Conservation (phyloP, 2,888 invertebrate species). For the Zhuqinia jingwanae region DNA sequence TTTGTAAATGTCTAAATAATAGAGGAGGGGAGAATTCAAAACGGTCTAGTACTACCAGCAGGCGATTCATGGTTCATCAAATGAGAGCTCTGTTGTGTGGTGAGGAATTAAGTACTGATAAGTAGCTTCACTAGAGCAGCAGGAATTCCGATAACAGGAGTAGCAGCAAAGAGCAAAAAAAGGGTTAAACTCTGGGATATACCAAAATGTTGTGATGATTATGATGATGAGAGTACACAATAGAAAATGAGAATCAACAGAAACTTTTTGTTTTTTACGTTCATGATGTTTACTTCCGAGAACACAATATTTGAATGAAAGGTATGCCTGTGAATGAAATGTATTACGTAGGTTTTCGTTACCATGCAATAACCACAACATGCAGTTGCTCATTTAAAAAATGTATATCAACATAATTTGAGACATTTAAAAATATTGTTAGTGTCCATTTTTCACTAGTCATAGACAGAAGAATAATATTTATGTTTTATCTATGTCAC, state of each 20-base stretch:
- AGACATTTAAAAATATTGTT: too few relatives aligned
- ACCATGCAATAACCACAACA: too few relatives aligned
- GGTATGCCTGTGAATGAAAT: too few relatives aligned
- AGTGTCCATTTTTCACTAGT: too few relatives aligned
- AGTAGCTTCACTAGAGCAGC: slow-evolving; percentile 23
- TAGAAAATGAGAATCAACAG: not conserved
- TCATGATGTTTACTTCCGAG: not conserved
- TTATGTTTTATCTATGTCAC: too few relatives aligned
- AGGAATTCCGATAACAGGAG: not conserved
- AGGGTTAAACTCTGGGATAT: too few relatives aligned
- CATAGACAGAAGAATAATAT: too few relatives aligned
- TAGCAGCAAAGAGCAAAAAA: not conserved
- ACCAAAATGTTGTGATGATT: slow-evolving; percentile 1
- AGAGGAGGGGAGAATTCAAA: slow-evolving; percentile 56
- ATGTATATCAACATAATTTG: too few relatives aligned
- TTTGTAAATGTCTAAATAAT: slow-evolving; percentile 58
- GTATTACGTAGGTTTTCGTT: too few relatives aligned
- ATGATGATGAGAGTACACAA: not conserved
- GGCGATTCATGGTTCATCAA: slow-evolving; percentile 25
- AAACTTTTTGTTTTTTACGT: not conserved
- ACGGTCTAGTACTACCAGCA: not conserved
- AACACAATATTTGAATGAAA: not conserved
- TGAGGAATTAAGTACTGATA: slow-evolving; percentile 69
- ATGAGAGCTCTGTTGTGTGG: slow-evolving; percentile 46
- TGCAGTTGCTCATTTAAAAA: too few relatives aligned